Base-by-base conservation (phyloP, 2,797 vertebrate genomes). In the Schizothorax lantsangensis region DNA sequence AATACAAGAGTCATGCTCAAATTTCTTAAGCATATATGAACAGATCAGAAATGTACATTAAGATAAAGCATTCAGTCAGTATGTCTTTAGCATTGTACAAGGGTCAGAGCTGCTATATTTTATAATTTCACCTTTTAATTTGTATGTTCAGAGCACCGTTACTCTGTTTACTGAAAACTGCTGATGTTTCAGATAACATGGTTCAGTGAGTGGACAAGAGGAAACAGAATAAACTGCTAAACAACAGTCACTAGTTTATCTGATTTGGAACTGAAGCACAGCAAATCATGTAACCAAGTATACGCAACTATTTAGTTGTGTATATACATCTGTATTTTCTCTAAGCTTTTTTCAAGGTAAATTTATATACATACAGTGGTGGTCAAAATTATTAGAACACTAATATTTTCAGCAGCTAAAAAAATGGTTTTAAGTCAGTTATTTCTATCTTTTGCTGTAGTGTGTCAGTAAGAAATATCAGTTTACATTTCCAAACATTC, bases 151-250 rank as follows among this genome's bases (percentile, higher is more conserved):
- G 30, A 69, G 68, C 26, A 84, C 1, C 14, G 14, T 57, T 62
- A 74, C 84, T 83, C 43, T 54, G 23, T 57, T 54, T 59, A n/a
- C 64, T 43, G 4, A 85, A 85, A 80, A 69, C 12, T 47, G 69
- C n/a, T 66, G 79, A 79, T 86, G 84, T 82, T 74, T 85, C 40
- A 45, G 49, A 59, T 80, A 45, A 86, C 68, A 17, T 75, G 81
- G 36, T 78, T 86, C 83, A 80, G 45, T 33, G 69, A 38, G 30
- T 75, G 54, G 10, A 43, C 33, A 33, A 81, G 21, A 73, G 84
- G 40, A 88, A 80, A 54, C 57, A 49, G 4, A 54, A 49, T 38
- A 83, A n/a, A 83, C 49, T 11, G 84, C 5, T 47, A 36, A 72
- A 45, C 71, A 73, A 64, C 78, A 23, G 72, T 14, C 78, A 52